Conservation (phyloP, 2,797 vertebrate genomes). For the Periophthalmus magnuspinnatus region DNA sequence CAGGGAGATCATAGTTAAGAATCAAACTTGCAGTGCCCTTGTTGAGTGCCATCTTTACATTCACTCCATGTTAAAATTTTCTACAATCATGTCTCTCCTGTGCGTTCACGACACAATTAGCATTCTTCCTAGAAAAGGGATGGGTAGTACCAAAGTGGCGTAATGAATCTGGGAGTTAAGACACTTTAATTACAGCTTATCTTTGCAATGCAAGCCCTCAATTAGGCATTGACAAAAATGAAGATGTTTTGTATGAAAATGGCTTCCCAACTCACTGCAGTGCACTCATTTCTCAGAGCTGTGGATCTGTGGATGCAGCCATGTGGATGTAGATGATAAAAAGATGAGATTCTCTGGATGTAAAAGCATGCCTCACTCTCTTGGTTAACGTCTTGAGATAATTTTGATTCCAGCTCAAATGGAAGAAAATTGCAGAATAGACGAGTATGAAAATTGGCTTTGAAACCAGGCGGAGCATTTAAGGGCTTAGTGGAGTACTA, state of each 20-base stretch:
- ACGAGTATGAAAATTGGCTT: constrained; percentile 2
- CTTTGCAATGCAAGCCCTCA: constrained; percentile 59
- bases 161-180: constrained; percentile 71
- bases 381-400: not conserved
- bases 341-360: constrained; percentile 4
- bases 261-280: constrained; percentile 17
- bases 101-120: constrained; percentile 38
- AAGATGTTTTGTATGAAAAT: constrained; percentile 57
- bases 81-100: constrained; percentile 29
- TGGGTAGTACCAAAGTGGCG: constrained; percentile 39
- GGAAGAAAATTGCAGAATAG: constrained; percentile 9
- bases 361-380: constrained; percentile 11
- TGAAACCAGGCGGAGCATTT: not conserved
- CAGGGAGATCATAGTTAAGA: not conserved
- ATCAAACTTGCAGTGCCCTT: not conserved
- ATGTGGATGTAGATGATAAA: constrained; percentile 22
- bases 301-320: constrained; percentile 16
- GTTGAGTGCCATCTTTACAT: not conserved
- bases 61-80: constrained; percentile 5
- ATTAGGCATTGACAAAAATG: constrained; percentile 64
- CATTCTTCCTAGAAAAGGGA: constrained; percentile 36
- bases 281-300: constrained; percentile 29
- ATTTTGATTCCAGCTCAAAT: constrained; percentile 10
- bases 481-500: not conserved
- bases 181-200: constrained; percentile 74